These are phyloP conservation scores for Eugnorisma glareosa DNA, from an alignment of 2,888 invertebrate genomes.

Conservation along the genomic window DNA sequence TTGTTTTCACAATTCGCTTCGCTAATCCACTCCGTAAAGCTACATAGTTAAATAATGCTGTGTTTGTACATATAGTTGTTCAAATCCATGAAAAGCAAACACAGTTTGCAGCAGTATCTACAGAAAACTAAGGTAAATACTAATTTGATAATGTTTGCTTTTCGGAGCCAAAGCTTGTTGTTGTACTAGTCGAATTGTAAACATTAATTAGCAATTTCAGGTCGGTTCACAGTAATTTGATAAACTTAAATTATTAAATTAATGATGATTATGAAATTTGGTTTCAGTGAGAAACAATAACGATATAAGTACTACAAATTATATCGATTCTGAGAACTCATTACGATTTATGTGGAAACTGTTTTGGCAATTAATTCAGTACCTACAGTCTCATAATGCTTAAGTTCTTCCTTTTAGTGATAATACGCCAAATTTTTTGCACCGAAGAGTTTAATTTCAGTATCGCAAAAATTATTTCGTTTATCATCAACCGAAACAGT, in stretches of 20 bases:
- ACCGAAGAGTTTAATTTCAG: background rate
- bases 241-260: conserved; percentile 24
- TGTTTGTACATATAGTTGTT: background rate
- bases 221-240: conserved; percentile 21
- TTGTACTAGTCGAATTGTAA: conserved; percentile 46
- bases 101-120: conserved; percentile 9
- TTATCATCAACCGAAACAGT: background rate
- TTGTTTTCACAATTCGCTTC: background rate
- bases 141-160: conserved; percentile 49
- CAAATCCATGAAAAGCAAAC: conserved; percentile 36
- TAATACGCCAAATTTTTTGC: no score
- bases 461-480: background rate
- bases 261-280: conserved; percentile 22
- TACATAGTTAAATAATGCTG: background rate
- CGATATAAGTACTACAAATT: background rate
- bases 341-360: background rate
- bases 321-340: background rate
- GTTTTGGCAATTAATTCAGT: conserved; percentile 2
- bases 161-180: conserved; percentile 24
- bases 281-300: background rate
- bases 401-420: background rate
- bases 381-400: background rate
- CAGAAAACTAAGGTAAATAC: conserved; percentile 57
- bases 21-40: background rate
- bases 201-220: conserved; percentile 56